Conservation (phyloP, 2,113 vertebrate genomes). For the Tupaia chinensis region DNA sequence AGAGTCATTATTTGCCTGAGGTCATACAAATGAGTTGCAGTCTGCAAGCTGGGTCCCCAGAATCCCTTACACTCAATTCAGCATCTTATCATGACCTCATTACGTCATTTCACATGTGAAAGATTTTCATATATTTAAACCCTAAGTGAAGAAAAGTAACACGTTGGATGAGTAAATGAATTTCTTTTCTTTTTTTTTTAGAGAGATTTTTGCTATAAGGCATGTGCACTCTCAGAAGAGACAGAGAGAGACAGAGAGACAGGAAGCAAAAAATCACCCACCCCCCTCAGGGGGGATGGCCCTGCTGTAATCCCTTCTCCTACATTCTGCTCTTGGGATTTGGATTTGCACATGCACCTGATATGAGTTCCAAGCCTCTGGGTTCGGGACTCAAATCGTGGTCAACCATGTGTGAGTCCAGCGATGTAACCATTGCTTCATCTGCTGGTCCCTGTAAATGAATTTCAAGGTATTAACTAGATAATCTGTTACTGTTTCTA, state of each 20-base stretch:
- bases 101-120: neutral
- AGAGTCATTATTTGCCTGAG: neutral
- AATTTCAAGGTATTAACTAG: neutral
- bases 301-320: no score
- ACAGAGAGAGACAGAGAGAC: no score
- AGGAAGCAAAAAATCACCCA: no score
- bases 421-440: no score
- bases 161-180: neutral
- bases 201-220: no score
- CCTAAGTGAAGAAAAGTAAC: neutral
- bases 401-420: no score
- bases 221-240: no score
- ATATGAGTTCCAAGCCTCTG: no score
- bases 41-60: neutral
- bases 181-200: neutral
- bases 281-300: no score
- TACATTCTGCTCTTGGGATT: no score
- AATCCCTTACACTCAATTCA: neutral
- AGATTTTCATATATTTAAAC: conserved; percentile 20
- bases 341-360: no score
- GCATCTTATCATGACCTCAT: neutral
- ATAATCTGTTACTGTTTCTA: neutral
- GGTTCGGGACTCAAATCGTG: no score
- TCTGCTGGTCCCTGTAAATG: neutral
- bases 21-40: neutral